These are phyloP conservation scores for Syrmaticus mikado DNA, from an alignment of 2,113 vertebrate genomes.

Conservation along the genomic window DNA sequence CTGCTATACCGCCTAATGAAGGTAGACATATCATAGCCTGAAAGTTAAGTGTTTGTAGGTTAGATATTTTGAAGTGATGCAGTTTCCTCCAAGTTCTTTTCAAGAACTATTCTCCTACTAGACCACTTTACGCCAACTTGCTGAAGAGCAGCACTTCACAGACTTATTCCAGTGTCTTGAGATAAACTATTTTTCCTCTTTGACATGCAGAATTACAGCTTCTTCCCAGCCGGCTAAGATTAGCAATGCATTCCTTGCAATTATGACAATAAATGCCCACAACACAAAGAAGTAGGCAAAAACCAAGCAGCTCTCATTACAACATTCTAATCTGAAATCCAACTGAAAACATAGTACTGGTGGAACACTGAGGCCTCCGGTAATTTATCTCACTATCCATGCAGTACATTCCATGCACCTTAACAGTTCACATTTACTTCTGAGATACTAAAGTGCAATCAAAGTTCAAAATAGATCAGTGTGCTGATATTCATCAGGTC, in stretches of 20 bases:
- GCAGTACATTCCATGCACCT: neutral
- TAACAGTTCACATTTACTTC: neutral
- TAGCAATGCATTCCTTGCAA: neutral
- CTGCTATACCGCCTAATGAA: conserved; percentile 95
- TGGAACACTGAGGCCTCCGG: neutral
- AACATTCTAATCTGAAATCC: neutral
- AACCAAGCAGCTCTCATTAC: neutral
- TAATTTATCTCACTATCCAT: neutral
- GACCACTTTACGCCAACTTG: neutral
- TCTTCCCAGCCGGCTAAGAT: neutral
- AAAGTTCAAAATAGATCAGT: neutral
- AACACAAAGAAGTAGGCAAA: neutral
- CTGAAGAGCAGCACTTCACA: neutral
- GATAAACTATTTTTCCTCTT: neutral
- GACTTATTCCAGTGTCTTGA: neutral
- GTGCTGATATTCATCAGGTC: neutral
- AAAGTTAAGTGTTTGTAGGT: conserved; percentile 37
- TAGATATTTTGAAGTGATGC: neutral
- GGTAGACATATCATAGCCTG: conserved; percentile 94
- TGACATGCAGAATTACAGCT: neutral
- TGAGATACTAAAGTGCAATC: neutral
- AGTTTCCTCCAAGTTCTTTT: neutral
- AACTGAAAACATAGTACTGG: neutral
- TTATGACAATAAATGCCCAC: neutral
- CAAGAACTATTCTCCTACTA: neutral